Evolutionary conservation across 2,113 vertebrate genomes (phyloP).

Genomic region (Cairina moschata): DNA sequence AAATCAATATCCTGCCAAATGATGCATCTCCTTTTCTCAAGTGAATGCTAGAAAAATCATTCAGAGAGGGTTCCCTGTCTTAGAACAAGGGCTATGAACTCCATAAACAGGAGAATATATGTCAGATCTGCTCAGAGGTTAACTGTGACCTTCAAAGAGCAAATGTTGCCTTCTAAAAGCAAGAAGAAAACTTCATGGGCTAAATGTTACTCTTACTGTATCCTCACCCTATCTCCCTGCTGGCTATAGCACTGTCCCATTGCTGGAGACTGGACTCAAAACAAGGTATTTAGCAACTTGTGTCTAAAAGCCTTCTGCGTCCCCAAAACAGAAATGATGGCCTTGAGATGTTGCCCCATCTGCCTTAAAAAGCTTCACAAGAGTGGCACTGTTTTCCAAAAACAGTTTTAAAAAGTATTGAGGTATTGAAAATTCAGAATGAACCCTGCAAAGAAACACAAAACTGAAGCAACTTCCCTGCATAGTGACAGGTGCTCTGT

Average conservation of each 20-base stretch:
- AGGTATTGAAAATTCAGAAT: neutral
- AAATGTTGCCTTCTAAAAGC: neutral
- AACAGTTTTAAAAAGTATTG: neutral
- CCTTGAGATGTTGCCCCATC: neutral
- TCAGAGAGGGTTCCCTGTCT: neutral
- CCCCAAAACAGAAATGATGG: neutral
- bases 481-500: rapidly evolving
- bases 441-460: neutral
- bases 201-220: neutral
- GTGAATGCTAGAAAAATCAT: rapidly evolving
- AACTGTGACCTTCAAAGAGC: neutral
- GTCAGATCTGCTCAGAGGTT: neutral
- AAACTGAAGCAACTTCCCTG: neutral
- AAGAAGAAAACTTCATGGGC: neutral
- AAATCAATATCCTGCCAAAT: neutral
- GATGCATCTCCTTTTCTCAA: neutral
- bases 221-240: neutral
- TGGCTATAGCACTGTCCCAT: rapidly evolving
- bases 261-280: neutral
- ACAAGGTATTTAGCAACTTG: neutral
- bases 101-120: neutral
- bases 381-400: neutral
- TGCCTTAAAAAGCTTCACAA: neutral
- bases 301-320: neutral
- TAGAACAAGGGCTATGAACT: neutral